Evolutionary conservation across 2,888 invertebrate species (phyloP).

Genomic region (Vannuccia rotundouncinata): DNA sequence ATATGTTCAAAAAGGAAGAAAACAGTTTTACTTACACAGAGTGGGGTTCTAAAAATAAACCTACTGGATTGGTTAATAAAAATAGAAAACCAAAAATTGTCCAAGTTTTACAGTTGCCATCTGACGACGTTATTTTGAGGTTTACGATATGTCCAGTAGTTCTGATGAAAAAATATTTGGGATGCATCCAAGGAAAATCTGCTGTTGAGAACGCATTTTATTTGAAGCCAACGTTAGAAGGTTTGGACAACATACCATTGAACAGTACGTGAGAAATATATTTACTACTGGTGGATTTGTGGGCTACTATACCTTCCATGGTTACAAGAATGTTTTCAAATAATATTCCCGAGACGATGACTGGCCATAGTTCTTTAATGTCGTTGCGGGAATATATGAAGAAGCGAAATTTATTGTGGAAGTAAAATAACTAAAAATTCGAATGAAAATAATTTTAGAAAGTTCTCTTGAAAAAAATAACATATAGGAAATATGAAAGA

Average conservation of each 20-base stretch:
- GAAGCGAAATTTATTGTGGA: too few relatives aligned
- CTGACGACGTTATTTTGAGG: not conserved
- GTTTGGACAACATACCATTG: too few relatives aligned
- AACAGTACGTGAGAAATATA: not conserved
- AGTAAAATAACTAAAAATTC: too few relatives aligned
- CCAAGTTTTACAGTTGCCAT: not conserved
- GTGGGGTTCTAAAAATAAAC: not conserved
- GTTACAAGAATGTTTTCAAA: too few relatives aligned
- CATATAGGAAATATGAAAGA: too few relatives aligned
- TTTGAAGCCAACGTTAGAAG: not conserved
- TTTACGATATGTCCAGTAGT: not conserved
- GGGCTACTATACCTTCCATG: too few relatives aligned
- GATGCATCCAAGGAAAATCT: not conserved
- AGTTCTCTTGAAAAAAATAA: too few relatives aligned
- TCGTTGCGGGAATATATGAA: conserved; percentile 12
- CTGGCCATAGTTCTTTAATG: conserved; percentile 25
- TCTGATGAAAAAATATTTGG: not conserved
- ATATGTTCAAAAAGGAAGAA: not conserved
- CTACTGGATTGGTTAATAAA: not conserved
- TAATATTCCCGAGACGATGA: conserved; percentile 24
- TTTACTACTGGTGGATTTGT: too few relatives aligned
- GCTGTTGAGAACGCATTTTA: not conserved
- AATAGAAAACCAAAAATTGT: not conserved
- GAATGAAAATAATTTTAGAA: too few relatives aligned
- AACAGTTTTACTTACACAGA: not conserved